Base-by-base conservation (phyloP, 2,113 vertebrate species). In the Onychostoma macrolepis region DNA sequence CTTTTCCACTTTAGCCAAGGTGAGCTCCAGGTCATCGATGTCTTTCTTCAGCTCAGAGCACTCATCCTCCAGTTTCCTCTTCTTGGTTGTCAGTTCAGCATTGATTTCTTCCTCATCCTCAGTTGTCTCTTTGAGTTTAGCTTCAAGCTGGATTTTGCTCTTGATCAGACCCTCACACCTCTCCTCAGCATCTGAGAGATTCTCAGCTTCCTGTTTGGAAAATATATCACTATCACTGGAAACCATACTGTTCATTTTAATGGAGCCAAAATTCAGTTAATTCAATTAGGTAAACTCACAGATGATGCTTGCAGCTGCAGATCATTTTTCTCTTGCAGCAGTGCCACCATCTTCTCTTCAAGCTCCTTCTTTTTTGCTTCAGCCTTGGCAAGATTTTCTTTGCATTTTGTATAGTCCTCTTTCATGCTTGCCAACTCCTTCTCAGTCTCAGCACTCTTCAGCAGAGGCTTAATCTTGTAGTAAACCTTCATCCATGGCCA, bases 71-170 rank as follows among this genome's bases (percentile, higher is more conserved):
- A 41, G 38, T 41, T 41, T 41, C 5, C 38, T 41, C 38, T 41
- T 96, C 90, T 95, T 95, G 91, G 94, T 93, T 0, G 94, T 96
- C 45, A 95, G 87, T 90, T 93, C 93, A 63, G 91, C 91, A 83
- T 93, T 94, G 50, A 94, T 94, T 92, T 96, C 94, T 43, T 96
- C 95, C 61, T 96, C 95, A 80, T 96, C 95, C 85, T 95, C 95
- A 81, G 85, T 88, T 43, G 87, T 88, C 85, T 90, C 90, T 48
- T 90, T 90, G 82, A 90, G 88, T 87, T 88, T 90, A 63, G 87
- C 88, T 75, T 90, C 90, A 74, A 89, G 88, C 67, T 90, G 90
- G 65, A 90, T 90, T 87, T 90, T 90, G 85, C 88, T 90, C 72
- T 90, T 90, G 36, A 90, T 90, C 50, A 90, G 82, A 82, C 90